phyloP scores from a whole-genome alignment of 2,888 invertebrate genomes.

The Eucriotettix oculatus region DNA sequence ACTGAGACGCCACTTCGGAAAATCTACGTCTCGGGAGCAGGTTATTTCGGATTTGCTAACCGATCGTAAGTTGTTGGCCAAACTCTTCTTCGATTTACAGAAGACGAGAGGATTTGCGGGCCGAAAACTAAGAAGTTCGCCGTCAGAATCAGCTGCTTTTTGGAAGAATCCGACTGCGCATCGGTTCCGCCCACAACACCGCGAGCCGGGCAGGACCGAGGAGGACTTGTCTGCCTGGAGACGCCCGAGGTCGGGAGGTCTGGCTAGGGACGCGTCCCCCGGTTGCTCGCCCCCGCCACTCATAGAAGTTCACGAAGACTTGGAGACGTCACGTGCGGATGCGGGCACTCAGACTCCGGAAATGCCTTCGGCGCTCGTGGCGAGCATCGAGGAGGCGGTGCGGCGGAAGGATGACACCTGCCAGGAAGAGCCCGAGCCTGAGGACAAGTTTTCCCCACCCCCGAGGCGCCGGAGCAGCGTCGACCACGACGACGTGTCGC shows the following conservation, averaged over 20 bases:
- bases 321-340: conserved; percentile 32
- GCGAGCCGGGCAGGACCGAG: neutral
- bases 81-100: conserved; percentile 52
- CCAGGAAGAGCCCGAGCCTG: neutral
- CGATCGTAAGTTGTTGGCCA: conserved; percentile 54
- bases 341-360: conserved; percentile 44
- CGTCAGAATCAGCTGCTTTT: neutral
- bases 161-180: neutral
- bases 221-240: conserved; percentile 15
- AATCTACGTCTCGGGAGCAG: conserved; percentile 45
- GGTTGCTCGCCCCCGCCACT: conserved; percentile 42
- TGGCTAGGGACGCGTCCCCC: neutral
- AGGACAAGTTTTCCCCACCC: neutral
- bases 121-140: conserved; percentile 18
- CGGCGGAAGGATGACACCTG: conserved; percentile 26
- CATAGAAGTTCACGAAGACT: conserved; percentile 47
- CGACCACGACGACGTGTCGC: conserved; percentile 70
- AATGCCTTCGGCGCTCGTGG: conserved; percentile 36
- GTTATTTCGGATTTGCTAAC: conserved; percentile 56
- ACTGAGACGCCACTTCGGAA: conserved; percentile 47
- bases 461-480: conserved; percentile 55
- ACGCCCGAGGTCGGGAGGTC: conserved; percentile 15
- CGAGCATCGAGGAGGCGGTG: conserved; percentile 29
- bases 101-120: conserved; percentile 42
- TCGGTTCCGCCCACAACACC: neutral